Percentiles rank a stretch among this genome's conserved stretches.
Conservation (phyloP, 30 jellyfish, hydroid and myxozoan genomes). For the Turritopsis rubra region DNA sequence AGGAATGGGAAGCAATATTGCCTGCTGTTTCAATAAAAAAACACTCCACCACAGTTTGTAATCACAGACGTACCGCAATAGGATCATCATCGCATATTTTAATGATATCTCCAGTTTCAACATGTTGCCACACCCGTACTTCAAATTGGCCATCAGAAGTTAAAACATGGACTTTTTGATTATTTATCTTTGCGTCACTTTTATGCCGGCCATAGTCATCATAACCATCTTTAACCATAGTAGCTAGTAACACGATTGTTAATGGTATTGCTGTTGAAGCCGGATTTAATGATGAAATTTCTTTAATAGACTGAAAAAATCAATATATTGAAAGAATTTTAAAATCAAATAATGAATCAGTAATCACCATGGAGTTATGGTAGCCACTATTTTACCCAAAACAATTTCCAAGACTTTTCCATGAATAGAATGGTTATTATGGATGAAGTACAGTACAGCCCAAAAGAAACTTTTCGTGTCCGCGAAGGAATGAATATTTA, state of each 20-base stretch:
- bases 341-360: background rate
- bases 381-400: background rate
- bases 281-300: slow-evolving; percentile 89
- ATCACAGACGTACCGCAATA: slow-evolving; percentile 55
- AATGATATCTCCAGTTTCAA: slow-evolving; percentile 77
- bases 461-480: too few species aligned
- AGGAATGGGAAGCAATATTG: too few species aligned
- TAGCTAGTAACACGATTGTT: slow-evolving; percentile 68
- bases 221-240: slow-evolving; percentile 81
- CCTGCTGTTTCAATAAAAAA: slow-evolving; percentile 10
- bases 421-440: too few species aligned
- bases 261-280: slow-evolving; percentile 93
- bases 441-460: too few species aligned
- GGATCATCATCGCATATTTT: slow-evolving; percentile 72
- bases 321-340: background rate
- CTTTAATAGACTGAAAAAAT: slow-evolving; percentile 76
- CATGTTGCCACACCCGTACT: slow-evolving; percentile 57
- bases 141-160: slow-evolving; percentile 43
- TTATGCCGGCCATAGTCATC: slow-evolving; percentile 92
- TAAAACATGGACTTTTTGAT: slow-evolving; percentile 54
- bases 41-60: too few species aligned
- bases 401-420: background rate
- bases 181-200: slow-evolving; percentile 79
- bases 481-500: too few species aligned
- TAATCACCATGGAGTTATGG: background rate